phyloP scores from a whole-genome alignment of 1,140 invertebrate species.

The Drosophila nikananu region DNA sequence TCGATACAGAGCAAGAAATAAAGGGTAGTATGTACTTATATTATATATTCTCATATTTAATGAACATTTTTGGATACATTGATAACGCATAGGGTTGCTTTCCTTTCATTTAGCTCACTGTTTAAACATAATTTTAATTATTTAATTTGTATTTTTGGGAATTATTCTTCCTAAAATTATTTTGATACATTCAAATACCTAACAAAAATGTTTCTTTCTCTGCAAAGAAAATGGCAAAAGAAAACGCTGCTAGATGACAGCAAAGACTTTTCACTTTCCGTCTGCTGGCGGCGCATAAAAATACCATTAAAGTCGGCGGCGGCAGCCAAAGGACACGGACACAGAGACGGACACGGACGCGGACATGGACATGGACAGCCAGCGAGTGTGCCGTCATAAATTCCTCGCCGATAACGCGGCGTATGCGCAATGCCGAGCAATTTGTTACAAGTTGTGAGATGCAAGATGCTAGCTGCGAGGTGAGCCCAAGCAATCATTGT shows the following conservation, averaged over 20 bases:
- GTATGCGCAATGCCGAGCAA: slow-evolving; percentile 65
- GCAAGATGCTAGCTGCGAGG: slow-evolving; percentile 9
- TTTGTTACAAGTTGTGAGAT: slow-evolving; percentile 30
- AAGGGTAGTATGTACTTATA: not conserved
- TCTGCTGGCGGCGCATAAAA: slow-evolving; percentile 49
- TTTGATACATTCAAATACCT: not conserved
- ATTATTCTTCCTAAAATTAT: not conserved
- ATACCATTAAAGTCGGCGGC: slow-evolving; percentile 58
- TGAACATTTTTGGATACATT: not conserved
- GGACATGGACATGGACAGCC: slow-evolving; percentile 34
- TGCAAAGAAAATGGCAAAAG: not conserved
- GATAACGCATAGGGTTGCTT: no score
- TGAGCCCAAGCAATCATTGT: slow-evolving; percentile 43
- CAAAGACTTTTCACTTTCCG: slow-evolving; percentile 30
- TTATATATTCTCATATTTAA: not conserved
- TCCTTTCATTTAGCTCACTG: not conserved
- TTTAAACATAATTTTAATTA: not conserved
- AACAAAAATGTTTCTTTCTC: not conserved
- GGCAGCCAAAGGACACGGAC: slow-evolving; percentile 24
- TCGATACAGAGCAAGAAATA: slow-evolving; percentile 4
- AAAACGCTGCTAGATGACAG: slow-evolving; percentile 7
- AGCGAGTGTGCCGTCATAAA: slow-evolving; percentile 59
- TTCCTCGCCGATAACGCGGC: slow-evolving; percentile 63
- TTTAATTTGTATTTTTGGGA: not conserved
- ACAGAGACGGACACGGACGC: not conserved